Conservation (phyloP, 1,140 invertebrate genomes). For the Procambarus clarkii region DNA sequence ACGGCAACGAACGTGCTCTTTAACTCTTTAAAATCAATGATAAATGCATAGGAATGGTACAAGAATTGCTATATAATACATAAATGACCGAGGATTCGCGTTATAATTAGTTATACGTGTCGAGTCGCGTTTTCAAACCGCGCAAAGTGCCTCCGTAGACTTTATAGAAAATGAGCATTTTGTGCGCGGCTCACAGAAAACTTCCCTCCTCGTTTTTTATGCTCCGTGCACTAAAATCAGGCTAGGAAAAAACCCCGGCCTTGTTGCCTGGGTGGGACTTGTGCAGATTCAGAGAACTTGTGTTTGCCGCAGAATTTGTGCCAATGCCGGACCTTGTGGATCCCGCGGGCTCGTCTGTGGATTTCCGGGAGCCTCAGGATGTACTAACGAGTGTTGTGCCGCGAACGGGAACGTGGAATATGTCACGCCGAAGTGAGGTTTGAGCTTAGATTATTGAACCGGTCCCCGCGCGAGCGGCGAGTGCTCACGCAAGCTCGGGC, state of each 20-base stretch:
- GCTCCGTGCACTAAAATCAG: constrained; percentile 53
- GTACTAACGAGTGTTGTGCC: constrained; percentile 33
- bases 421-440: constrained; percentile 22
- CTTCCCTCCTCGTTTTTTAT: constrained; percentile 66
- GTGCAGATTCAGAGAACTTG: constrained; percentile 55
- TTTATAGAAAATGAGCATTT: constrained; percentile 69
- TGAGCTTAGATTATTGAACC: constrained; percentile 51
- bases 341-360: constrained; percentile 6
- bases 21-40: neutral
- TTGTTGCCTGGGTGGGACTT: constrained; percentile 66
- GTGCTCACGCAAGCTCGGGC: constrained; percentile 17
- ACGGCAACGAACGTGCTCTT: neutral
- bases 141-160: constrained; percentile 59
- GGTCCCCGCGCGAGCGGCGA: neutral
- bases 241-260: constrained; percentile 44
- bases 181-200: constrained; percentile 64
- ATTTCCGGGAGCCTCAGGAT: constrained; percentile 21
- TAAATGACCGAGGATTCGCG: neutral
- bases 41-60: neutral
- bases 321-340: constrained; percentile 35
- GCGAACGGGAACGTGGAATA: constrained; percentile 30
- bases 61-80: neutral
- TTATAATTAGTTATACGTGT: constrained; percentile 39
- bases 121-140: constrained; percentile 34
- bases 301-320: constrained; percentile 53